A percentile compares a stretch with the other conserved stretches of the same genome.
phyloP scores from a whole-genome alignment of 2,888 invertebrate species.

The Troilus luridus region DNA sequence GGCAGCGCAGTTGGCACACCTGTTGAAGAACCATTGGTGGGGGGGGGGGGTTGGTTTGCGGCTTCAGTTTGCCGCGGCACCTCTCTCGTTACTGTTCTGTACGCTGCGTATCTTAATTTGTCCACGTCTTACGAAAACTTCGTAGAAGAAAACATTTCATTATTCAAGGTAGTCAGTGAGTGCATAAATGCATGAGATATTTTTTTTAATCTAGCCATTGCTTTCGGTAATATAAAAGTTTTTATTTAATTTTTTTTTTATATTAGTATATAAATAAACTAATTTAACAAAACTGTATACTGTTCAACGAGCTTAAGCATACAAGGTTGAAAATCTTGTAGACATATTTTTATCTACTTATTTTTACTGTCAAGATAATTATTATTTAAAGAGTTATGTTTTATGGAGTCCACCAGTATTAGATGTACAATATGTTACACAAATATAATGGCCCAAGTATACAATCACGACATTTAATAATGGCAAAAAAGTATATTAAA shows the following conservation, averaged over 20 bases:
- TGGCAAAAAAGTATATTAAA: too few relatives aligned
- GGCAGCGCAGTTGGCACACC: constrained; percentile 46
- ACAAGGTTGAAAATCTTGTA: background rate
- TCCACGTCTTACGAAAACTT: background rate
- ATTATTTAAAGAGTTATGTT: too few relatives aligned
- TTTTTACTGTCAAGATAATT: background rate
- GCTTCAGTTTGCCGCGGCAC: constrained; percentile 15
- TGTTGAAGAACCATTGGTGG: constrained; percentile 39
- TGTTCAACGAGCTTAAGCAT: background rate
- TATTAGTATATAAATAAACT: background rate
- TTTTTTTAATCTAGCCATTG: background rate
- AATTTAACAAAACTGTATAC: background rate
- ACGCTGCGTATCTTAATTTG: background rate
- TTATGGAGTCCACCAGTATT: too few relatives aligned
- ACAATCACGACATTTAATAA: too few relatives aligned
- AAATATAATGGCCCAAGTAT: too few relatives aligned
- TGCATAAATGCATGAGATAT: background rate
- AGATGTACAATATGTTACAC: too few relatives aligned
- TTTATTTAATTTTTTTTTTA: background rate
- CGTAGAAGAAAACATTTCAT: background rate
- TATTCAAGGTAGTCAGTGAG: constrained; percentile 8
- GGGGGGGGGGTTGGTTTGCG: background rate
- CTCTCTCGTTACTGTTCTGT: background rate
- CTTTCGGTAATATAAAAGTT: background rate
- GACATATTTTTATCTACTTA: background rate